These are phyloP conservation scores for Andrena minutula DNA, from an alignment of 2,888 invertebrate genomes.

Conservation along the genomic window DNA sequence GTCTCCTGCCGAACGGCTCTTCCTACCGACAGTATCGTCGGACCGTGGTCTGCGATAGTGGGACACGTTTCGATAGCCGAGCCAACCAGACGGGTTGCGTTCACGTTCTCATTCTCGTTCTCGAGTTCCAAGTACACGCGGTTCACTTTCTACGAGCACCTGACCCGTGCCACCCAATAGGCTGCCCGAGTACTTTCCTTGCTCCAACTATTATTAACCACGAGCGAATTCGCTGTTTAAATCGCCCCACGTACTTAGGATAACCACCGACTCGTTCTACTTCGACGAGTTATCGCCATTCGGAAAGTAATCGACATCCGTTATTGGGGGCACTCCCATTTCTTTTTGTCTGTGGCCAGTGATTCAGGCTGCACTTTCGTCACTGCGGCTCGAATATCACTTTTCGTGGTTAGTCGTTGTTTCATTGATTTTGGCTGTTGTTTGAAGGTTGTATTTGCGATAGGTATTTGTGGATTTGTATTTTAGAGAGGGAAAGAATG, in stretches of 20 bases:
- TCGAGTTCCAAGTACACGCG: constrained; percentile 69
- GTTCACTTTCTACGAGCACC: constrained; percentile 80
- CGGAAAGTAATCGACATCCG: constrained; percentile 65
- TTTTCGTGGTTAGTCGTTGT: too few species aligned
- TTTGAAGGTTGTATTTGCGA: too few species aligned
- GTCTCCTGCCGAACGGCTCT: constrained; percentile 25
- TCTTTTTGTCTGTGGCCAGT: constrained; percentile 16
- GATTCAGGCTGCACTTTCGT: too few species aligned
- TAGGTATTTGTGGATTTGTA: too few species aligned
- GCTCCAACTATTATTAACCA: constrained; percentile 75
- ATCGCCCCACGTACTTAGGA: constrained; percentile 57
- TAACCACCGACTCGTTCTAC: constrained; percentile 67
- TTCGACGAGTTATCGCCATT: constrained; percentile 65
- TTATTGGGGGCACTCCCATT: constrained; percentile 64
- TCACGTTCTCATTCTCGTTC: constrained; percentile 67
- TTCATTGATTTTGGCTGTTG: too few species aligned
- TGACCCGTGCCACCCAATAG: constrained; percentile 72
- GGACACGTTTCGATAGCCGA: constrained; percentile 54
- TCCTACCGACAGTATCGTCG: constrained; percentile 37
- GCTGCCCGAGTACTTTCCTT: constrained; percentile 76
- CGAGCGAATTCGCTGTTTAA: constrained; percentile 71
- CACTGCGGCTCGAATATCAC: too few species aligned
- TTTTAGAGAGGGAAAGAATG: too few species aligned
- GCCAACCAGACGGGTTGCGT: constrained; percentile 53
- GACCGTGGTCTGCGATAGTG: constrained; percentile 36